Conservation (phyloP, 2,797 vertebrate genomes). For the Notoglanidium macrostoma region DNA sequence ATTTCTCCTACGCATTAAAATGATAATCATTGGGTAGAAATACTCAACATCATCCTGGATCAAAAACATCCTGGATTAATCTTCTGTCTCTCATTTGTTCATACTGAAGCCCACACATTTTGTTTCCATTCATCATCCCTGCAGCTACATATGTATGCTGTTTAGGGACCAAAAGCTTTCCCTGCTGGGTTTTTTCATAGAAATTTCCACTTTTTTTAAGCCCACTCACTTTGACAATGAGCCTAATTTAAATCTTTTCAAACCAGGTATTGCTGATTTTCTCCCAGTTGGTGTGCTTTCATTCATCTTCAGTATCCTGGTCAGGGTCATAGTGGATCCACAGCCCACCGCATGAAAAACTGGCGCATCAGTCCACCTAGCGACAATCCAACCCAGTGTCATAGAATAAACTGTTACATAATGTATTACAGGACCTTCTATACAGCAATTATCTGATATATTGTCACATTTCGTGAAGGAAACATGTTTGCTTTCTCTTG, state of each 20-base stretch:
- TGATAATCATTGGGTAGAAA: slow-evolving; percentile 8
- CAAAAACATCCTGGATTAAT: not conserved
- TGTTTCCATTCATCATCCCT: not conserved
- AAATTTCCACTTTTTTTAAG: not conserved
- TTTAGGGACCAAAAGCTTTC: not conserved
- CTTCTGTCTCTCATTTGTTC: not conserved
- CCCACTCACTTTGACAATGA: not conserved
- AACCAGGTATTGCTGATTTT: not conserved
- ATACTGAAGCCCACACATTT: not conserved
- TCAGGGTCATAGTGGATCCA: not conserved
- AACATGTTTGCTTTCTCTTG: not conserved
- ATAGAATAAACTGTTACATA: no score
- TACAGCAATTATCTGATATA: not conserved
- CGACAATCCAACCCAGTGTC: not conserved
- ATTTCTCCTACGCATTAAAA: slow-evolving; percentile 15
- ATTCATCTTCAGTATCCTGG: not conserved
- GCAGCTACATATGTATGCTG: not conserved
- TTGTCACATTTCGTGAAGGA: not conserved
- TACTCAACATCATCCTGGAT: slow-evolving; percentile 6
- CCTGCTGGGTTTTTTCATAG: not conserved
- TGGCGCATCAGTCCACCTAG: not conserved
- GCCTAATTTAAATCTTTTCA: not conserved
- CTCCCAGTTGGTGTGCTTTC: not conserved
- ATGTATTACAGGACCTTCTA: no score
- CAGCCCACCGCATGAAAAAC: not conserved